Evolutionary conservation across 2,888 invertebrate genomes (phyloP), one percentile per base, ranked within the genome.

Genomic region (Lasioglossum morio): DNA sequence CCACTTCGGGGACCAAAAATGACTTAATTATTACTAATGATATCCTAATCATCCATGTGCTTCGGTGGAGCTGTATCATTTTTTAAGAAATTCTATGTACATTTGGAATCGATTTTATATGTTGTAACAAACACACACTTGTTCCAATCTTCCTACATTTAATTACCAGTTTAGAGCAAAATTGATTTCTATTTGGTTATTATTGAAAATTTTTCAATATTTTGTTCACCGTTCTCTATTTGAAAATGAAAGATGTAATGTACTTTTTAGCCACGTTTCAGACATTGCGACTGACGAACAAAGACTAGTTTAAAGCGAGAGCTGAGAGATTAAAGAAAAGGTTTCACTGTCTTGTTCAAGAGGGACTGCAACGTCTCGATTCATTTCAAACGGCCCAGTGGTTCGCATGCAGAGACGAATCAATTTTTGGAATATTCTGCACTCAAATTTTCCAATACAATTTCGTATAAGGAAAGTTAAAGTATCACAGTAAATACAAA

Each of bases 241-340:
- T 23, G 37, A 37, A 37, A 69, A 23, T 37, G 30, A 2, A 66
- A 30, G 7, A 66, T 19, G 63, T 19, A 34, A 37, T 23, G 10
- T 23, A 12, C 12, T 37, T 40, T n/a, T 40, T 37, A 70, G 12
- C 10, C n/a, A 70, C 40, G 69, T 40, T 76, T 69, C 69, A 34
- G 34, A 40, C n/a, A 60, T 7, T 2, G 60, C 40, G 75, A 12
- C 43, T n/a, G 30, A 43, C 75, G 60, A 23, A 63, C 69, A 69
- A 69, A 37, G 69, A 37, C 69, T 37, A 19, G 34, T 69, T 69
- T 69, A 69, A 69, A 63, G 69, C 37, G 69, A 19, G 19, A 37
- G 69, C 34, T 4, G 37, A 37, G 34, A 70, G 37, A 70, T 70
- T 70, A 70, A 40, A 70, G 37, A 70, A 37, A 40, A 70, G 40